Percentiles rank a stretch among this genome's conserved stretches.
Conservation (phyloP, 2,113 vertebrate species). For the Poeciliopsis turrubarensis region DNA sequence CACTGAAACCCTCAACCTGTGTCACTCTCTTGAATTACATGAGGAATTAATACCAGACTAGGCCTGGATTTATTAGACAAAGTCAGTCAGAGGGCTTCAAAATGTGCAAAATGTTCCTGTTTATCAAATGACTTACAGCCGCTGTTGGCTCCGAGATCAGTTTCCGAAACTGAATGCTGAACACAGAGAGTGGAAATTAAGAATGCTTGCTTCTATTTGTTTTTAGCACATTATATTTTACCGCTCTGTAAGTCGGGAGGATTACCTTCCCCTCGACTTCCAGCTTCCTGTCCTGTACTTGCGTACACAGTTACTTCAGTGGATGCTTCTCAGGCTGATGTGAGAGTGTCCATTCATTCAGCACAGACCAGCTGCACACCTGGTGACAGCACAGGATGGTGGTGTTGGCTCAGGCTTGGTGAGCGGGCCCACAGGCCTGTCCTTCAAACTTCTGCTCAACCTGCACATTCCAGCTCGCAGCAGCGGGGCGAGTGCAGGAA, state of each 20-base stretch:
- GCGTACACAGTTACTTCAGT: conserved; percentile 38
- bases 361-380: conserved; percentile 71
- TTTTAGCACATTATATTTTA: conserved; percentile 34
- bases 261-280: conserved; percentile 21
- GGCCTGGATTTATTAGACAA: conserved; percentile 59
- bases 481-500: conserved; percentile 61
- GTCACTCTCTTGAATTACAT: conserved; percentile 49
- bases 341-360: conserved; percentile 75
- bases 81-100: conserved; percentile 47
- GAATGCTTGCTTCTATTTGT: conserved; percentile 51
- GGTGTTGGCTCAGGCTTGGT: conserved; percentile 61
- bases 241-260: not conserved
- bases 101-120: conserved; percentile 62
- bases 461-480: conserved; percentile 71
- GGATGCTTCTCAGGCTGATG: conserved; percentile 57
- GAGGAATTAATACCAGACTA: conserved; percentile 57
- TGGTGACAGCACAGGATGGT: conserved; percentile 72
- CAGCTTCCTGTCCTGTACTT: conserved; percentile 35
- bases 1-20: conserved; percentile 40
- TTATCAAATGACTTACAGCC: conserved; percentile 49
- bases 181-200: conserved; percentile 22
- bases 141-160: conserved; percentile 31
- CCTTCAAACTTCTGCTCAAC: conserved; percentile 63
- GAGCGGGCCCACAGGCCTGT: conserved; percentile 56
- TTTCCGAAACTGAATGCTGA: conserved; percentile 22